Evolutionary conservation across 2,113 vertebrate species (phyloP).

Genomic region (Channa maculata): DNA sequence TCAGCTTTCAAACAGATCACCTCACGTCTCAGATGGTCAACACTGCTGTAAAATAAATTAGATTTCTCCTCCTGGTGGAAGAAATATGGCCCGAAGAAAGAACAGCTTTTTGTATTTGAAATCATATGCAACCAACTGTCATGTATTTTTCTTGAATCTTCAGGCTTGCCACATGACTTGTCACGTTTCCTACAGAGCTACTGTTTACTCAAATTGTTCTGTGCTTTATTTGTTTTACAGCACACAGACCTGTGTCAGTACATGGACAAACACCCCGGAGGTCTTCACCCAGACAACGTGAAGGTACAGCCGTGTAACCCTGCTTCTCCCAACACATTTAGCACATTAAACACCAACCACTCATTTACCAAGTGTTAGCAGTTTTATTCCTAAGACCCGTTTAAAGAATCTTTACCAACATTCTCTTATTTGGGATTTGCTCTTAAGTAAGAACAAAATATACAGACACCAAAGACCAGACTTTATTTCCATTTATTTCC

Average conservation of each 20-base stretch:
- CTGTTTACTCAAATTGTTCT: neutral
- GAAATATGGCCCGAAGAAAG: neutral
- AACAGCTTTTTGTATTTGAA: no score
- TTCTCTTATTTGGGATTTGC: no score
- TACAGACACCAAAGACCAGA: no score
- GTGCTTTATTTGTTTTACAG: constrained; percentile 80
- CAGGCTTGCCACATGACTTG: neutral
- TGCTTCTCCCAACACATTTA: neutral
- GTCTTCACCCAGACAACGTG: constrained; percentile 96
- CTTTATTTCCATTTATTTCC: no score
- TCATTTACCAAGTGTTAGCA: no score
- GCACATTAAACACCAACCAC: neutral
- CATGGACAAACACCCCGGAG: constrained; percentile 98
- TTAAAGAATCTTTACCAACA: no score
- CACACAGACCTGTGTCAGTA: constrained; percentile 99
- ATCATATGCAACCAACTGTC: neutral
- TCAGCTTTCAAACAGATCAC: neutral
- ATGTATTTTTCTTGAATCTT: neutral
- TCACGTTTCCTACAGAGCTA: neutral
- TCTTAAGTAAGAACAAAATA: no score
- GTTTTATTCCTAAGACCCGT: no score
- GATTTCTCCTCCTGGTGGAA: neutral
- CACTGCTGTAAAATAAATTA: neutral
- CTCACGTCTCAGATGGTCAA: neutral
- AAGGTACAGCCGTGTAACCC: constrained; percentile 85